Evolutionary conservation across 2,888 invertebrate genomes (phyloP).

Genomic region (Eupithecia exiguata): DNA sequence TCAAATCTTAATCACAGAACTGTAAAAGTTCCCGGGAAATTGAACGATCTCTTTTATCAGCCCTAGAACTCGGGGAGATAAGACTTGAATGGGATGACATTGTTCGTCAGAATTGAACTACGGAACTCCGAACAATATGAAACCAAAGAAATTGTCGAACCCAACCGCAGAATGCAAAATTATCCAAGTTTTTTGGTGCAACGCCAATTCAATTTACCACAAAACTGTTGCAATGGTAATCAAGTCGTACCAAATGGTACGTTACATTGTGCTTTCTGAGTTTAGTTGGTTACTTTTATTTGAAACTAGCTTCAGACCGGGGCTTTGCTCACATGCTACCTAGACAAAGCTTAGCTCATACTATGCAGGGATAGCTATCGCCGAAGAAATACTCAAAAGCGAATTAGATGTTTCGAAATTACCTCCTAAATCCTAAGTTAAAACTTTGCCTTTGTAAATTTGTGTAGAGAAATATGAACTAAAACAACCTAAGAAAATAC

Average conservation of each 20-base stretch:
- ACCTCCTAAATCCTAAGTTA: background rate
- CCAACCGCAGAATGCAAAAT: slow-evolving; percentile 11
- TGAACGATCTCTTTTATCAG: slow-evolving; percentile 33
- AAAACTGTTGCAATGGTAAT: background rate
- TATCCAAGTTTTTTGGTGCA: slow-evolving; percentile 13
- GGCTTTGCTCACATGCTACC: background rate
- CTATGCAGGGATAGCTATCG: background rate
- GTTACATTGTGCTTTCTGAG: background rate
- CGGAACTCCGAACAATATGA: slow-evolving; percentile 6
- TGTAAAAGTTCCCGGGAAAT: slow-evolving; percentile 29
- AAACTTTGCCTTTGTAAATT: too few species aligned
- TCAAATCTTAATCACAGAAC: slow-evolving; percentile 31
- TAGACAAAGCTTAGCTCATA: background rate
- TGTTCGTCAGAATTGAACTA: slow-evolving; percentile 30
- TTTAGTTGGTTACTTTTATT: background rate
- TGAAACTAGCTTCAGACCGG: background rate
- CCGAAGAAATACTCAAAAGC: background rate
- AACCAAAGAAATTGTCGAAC: slow-evolving; percentile 12
- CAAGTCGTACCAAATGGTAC: background rate
- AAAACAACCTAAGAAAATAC: too few species aligned
- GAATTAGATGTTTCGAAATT: background rate
- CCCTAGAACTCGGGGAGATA: slow-evolving; percentile 21
- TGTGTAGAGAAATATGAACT: too few species aligned
- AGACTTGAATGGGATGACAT: slow-evolving; percentile 26
- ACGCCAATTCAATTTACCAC: slow-evolving; percentile 11